Base-by-base conservation (phyloP, 2,888 invertebrate species). In the Isoperla grammatica region DNA sequence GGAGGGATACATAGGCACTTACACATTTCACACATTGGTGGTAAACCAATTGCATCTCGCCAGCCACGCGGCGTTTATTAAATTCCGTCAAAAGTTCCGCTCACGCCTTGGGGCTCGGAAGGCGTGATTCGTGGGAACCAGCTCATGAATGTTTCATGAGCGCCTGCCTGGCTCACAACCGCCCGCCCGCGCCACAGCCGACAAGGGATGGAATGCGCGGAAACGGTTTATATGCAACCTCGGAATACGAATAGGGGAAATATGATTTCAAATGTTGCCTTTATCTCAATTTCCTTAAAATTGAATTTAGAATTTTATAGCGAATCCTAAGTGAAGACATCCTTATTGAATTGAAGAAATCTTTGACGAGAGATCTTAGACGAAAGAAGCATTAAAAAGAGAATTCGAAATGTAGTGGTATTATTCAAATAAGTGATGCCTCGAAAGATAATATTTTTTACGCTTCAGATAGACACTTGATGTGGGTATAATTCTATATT, bases 71-170 rank as follows among this genome's bases (percentile, higher is more conserved):
- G 53, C 53, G 53, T 23, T 53, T 53, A 53, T 53, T 53, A 53
- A 53, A 53, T 53, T 39, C 39, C n/a, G 29, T 13, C 17, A 39
- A 39, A 39, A 37, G 37, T 39, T 37, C 53, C 37, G 37, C 53
- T 17, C 17, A 15, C 15, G 23, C 23, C 20, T 23, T n/a, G 49
- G 11, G 23, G 53, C 19, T 37, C 35, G 49, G 29, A 11, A 17
- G 62, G 53, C 60, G 62, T 62, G 62, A 62, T 62, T 60, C 57
- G 57, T 59, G 60, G 29, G 54, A 57, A 60, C 39, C 57, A 49
- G 48, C 46, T 54, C 59, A 62, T 62, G 62, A 53, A 62, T 62
- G 48, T 60, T 62, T 62, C 62, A 62, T 62, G 60, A 62, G 60
- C 13, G n/a, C n/a, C n/a, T n/a, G n/a, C n/a, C n/a, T n/a, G n/a